Evolutionary conservation across 1,140 invertebrate species (phyloP).

Genomic region (Cherax quadricarinatus): DNA sequence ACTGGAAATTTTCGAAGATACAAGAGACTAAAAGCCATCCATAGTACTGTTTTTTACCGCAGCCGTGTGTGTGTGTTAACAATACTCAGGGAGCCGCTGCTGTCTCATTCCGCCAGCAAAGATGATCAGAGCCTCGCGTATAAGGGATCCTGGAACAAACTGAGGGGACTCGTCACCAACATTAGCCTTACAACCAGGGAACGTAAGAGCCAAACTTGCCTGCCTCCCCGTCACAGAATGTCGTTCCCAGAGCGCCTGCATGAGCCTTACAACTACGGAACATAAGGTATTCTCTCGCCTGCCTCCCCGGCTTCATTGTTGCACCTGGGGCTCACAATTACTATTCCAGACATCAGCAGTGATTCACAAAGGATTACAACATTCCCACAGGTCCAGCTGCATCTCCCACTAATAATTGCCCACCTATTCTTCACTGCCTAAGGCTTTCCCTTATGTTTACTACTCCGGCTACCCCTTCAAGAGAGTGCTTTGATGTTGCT

Average conservation of each 20-base stretch:
- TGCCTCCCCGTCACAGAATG: neutral
- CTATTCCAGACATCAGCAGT: constrained; percentile 28
- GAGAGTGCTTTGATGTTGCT: too few species aligned
- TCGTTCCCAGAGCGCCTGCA: neutral
- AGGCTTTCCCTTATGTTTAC: neutral
- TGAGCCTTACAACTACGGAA: neutral
- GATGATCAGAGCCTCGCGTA: constrained; percentile 34
- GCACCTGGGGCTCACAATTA: constrained; percentile 48
- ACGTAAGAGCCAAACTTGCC: neutral
- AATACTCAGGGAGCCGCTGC: neutral
- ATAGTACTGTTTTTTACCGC: neutral
- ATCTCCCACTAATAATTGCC: constrained; percentile 25
- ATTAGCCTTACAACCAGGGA: too few species aligned
- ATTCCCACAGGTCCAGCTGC: constrained; percentile 30
- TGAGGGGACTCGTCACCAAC: too few species aligned
- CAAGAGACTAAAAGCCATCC: neutral
- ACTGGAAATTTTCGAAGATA: too few species aligned
- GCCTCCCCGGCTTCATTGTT: neutral
- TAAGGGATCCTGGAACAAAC: neutral
- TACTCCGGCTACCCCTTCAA: too few species aligned
- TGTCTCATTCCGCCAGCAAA: constrained; percentile 32
- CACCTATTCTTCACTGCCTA: constrained; percentile 25
- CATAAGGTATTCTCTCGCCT: constrained; percentile 1
- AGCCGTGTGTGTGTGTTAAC: neutral
- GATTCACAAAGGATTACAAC: constrained; percentile 55